Evolutionary conservation across 2,113 vertebrate species (phyloP).

Genomic region (Geococcyx californianus): DNA sequence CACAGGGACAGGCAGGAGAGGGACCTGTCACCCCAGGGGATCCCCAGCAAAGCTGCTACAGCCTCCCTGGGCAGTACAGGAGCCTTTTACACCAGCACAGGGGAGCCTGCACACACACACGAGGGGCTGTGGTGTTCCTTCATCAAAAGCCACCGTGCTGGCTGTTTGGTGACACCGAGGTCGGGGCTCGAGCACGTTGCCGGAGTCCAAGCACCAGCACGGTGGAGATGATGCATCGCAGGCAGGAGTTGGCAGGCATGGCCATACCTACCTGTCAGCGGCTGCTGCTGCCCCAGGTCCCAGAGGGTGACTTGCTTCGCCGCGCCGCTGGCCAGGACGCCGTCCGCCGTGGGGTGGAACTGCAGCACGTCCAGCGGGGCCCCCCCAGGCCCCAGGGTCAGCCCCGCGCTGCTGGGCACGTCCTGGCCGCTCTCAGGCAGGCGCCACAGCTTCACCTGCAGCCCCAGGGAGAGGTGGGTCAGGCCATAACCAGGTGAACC

Average conservation of each 20-base stretch:
- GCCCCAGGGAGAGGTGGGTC: background rate
- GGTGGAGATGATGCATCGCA: accelerated
- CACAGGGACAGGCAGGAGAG: background rate
- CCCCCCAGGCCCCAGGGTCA: conserved; percentile 73
- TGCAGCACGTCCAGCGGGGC: conserved; percentile 77
- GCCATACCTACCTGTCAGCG: conserved; percentile 80
- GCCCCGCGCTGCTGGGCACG: conserved; percentile 57
- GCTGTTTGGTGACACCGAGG: accelerated
- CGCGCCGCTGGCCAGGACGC: conserved; percentile 76
- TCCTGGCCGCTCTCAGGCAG: conserved; percentile 66
- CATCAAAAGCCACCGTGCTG: background rate
- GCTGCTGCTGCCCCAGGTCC: conserved; percentile 78
- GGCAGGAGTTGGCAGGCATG: accelerated
- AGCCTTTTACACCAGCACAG: accelerated
- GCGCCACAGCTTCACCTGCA: conserved; percentile 91
- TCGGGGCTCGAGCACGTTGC: background rate
- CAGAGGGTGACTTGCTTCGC: conserved; percentile 77
- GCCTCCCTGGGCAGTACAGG: accelerated
- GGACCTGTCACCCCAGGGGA: background rate
- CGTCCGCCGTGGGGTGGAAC: conserved; percentile 87
- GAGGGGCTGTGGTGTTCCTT: background rate
- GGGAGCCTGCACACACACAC: background rate
- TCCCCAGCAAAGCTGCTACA: background rate
- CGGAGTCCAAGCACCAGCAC: background rate
- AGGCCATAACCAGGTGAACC: accelerated